Evolutionary conservation across 2,113 vertebrate species (phyloP).

Genomic region (Phaethornis superciliosus): DNA sequence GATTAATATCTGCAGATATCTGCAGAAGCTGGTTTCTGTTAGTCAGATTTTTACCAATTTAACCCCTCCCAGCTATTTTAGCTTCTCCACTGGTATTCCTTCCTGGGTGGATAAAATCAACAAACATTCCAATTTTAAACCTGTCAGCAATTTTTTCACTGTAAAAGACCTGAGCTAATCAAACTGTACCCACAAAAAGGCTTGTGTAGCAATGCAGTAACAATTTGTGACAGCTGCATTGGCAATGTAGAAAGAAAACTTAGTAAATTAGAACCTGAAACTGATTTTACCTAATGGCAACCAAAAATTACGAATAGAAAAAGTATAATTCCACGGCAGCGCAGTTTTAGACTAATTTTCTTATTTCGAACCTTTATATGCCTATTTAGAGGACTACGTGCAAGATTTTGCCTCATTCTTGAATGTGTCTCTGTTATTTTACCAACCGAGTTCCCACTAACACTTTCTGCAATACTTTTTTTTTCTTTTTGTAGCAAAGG

Average conservation of each 20-base stretch:
- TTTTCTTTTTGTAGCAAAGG: background rate
- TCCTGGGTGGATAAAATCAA: background rate
- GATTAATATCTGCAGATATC: background rate
- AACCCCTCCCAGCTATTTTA: background rate
- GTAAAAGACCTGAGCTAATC: conserved; percentile 38
- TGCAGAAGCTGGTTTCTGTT: background rate
- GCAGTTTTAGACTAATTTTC: background rate
- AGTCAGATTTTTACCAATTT: no score
- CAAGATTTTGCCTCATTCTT: background rate
- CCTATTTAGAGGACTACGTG: background rate
- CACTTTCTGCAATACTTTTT: background rate
- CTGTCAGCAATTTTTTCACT: conserved; percentile 15
- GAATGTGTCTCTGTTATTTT: background rate
- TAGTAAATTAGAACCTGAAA: background rate
- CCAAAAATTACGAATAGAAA: background rate
- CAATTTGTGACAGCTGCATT: background rate
- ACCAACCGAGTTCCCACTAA: background rate
- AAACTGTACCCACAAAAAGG: conserved; percentile 5
- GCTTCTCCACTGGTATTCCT: background rate
- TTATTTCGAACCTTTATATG: background rate
- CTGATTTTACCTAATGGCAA: background rate
- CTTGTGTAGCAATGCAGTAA: conserved; percentile 8
- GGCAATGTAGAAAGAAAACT: background rate
- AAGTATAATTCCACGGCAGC: background rate
- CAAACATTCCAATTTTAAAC: background rate